phyloP scores from a whole-genome alignment of 1,140 invertebrate genomes.

The Myzus persicae region DNA sequence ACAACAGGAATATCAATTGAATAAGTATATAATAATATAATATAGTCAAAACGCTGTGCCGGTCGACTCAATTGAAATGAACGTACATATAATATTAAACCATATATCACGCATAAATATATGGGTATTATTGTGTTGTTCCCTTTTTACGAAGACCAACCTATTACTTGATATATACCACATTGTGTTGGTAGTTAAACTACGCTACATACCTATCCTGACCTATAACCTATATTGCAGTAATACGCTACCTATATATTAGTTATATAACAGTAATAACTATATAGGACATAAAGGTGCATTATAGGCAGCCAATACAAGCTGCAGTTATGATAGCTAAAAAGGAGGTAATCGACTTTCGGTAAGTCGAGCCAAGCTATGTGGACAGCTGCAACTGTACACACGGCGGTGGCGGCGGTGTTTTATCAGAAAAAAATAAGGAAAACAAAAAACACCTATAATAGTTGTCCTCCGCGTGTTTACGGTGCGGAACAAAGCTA shows the following conservation, averaged over 20 bases:
- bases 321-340: neutral
- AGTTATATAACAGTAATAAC: no score
- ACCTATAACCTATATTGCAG: no score
- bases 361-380: neutral
- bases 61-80: neutral
- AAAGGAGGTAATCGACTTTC: neutral
- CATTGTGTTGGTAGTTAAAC: no score
- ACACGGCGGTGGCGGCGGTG: neutral
- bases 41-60: neutral
- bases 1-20: conserved; percentile 15
- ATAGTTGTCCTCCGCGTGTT: neutral
- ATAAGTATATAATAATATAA: conserved; percentile 14
- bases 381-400: neutral
- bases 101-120: neutral
- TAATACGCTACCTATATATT: no score
- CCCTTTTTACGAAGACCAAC: neutral
- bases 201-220: no score
- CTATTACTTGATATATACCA: no score
- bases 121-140: neutral
- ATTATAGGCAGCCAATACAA: neutral
- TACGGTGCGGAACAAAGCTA: conserved; percentile 31
- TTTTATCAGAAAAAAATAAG: neutral
- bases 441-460: neutral
- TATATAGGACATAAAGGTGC: neutral
- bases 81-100: no score